Conservation (phyloP, 1,140 invertebrate genomes). For the Drosophila seguyi region DNA sequence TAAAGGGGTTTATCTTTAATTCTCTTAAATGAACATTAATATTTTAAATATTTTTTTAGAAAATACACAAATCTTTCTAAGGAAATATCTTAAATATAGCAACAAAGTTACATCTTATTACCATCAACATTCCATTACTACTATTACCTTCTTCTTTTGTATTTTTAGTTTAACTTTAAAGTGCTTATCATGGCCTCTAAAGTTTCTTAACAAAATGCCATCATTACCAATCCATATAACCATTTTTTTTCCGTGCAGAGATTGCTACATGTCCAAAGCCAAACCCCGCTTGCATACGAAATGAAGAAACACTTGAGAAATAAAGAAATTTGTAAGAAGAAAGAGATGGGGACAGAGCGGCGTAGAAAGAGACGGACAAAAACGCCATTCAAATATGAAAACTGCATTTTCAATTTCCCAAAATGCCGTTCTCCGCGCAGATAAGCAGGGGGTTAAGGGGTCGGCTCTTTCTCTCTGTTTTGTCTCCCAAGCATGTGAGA, state of each 20-base stretch:
- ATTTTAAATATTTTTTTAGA: not conserved
- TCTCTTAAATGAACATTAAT: too few species aligned
- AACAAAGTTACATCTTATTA: not conserved
- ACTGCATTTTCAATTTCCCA: conserved; percentile 43
- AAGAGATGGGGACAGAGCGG: not conserved
- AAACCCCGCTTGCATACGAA: conserved; percentile 24
- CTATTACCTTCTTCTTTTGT: not conserved
- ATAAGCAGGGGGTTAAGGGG: conserved; percentile 22
- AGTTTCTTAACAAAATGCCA: conserved; percentile 5
- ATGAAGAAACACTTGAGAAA: conserved; percentile 20
- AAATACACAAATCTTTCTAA: too few species aligned
- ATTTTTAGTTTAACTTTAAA: not conserved
- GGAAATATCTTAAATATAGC: not conserved
- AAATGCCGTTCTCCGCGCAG: conserved; percentile 19
- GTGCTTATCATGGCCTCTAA: not conserved
- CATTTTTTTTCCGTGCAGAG: conserved; percentile 19
- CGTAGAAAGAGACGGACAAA: not conserved
- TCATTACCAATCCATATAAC: not conserved
- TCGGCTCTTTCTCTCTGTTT: conserved; percentile 2
- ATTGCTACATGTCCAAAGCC: conserved; percentile 34
- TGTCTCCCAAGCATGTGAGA: conserved; percentile 48
- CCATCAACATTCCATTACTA: accelerated
- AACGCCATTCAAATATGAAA: conserved; percentile 24
- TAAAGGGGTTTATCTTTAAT: too few species aligned
- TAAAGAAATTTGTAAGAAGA: conserved; percentile 7